Base-by-base conservation (phyloP, 2,113 vertebrate species). In the Sylvilagus bachmani region DNA sequence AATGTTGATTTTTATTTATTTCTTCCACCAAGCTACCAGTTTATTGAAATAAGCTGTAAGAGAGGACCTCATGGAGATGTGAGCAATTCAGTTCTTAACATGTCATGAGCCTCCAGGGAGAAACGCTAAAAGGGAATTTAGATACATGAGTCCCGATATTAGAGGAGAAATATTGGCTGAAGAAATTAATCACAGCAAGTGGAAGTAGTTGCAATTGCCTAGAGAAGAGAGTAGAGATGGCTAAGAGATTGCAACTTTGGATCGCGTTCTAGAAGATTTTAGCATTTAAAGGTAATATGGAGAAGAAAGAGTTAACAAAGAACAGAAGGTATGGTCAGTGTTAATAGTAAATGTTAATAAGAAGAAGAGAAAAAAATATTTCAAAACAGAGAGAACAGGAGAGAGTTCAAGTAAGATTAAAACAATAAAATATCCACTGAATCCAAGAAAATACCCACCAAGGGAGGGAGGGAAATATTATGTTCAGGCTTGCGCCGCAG, bases 1-100 rank as follows among this genome's bases (percentile, higher is more conserved):
- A 88, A 70, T 91, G 78, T 33, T 88, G 66, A 64, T 77, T 86
- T 95, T 84, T 49, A 53, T 62, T 31, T 81, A 4, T 69, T 53
- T 94, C 31, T 86, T 78, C 70, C 6, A 73, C 36, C 27, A 67
- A 73, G 44, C 61, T 73, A 29, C 33, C 27, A 73, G 22, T 82
- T 82, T 79, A 31, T 38, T 69, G 11, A 92, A 94, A 61, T 61
- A 62, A 82, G 33, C 10, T 78, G 19, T 12, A 90, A 84, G 33
- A 90, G 69, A 61, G 4, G 19, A 61, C 24, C 53, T 62, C 71
- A 81, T 16, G 44, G 29, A 36, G 17, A 81, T 17, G 4, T 6
- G 19, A 69, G 24, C 13, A 24, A 14, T 88, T 74, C 31, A 19
- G 2, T 83, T 67, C 36, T 38, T 31, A 70, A 77, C 16, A 17